These are phyloP conservation scores for Macrosoma leucophasiata DNA, from an alignment of 2,888 invertebrate genomes.

Conservation along the genomic window DNA sequence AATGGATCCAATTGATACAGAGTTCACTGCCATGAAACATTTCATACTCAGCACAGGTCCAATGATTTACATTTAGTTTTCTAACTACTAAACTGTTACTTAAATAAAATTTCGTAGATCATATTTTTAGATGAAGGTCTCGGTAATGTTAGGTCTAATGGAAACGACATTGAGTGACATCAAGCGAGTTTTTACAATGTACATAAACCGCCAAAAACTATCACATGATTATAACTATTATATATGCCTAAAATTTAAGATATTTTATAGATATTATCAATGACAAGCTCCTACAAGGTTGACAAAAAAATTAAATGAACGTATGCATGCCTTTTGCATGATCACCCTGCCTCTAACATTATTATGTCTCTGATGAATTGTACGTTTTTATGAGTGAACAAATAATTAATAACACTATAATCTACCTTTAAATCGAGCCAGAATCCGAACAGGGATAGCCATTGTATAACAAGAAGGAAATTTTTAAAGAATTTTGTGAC, in stretches of 20 bases:
- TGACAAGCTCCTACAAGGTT: too few relatives aligned
- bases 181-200: slow-evolving; percentile 16
- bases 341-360: too few relatives aligned
- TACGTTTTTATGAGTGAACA: too few relatives aligned
- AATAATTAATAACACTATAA: slow-evolving; percentile 7
- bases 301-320: too few relatives aligned
- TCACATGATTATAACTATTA: too few relatives aligned
- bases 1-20: slow-evolving; percentile 9
- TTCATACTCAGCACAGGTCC: background rate
- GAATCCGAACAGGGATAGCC: slow-evolving; percentile 76
- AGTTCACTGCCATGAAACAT: slow-evolving; percentile 2
- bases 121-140: slow-evolving; percentile 71
- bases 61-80: slow-evolving; percentile 1
- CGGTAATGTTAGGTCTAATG: slow-evolving; percentile 43
- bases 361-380: too few relatives aligned
- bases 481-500: slow-evolving; percentile 41
- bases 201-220: too few relatives aligned
- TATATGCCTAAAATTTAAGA: too few relatives aligned
- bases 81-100: slow-evolving; percentile 17
- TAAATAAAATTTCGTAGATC: slow-evolving; percentile 32
- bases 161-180: slow-evolving; percentile 43
- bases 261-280: too few relatives aligned
- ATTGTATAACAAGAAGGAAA: slow-evolving; percentile 52
- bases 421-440: slow-evolving; percentile 76
- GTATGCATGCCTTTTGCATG: too few relatives aligned